Percentiles rank a stretch among this genome's conserved stretches.
These are phyloP conservation scores for Schlechtendalia chinensis DNA, from an alignment of 1,140 invertebrate genomes.

Conservation along the genomic window DNA sequence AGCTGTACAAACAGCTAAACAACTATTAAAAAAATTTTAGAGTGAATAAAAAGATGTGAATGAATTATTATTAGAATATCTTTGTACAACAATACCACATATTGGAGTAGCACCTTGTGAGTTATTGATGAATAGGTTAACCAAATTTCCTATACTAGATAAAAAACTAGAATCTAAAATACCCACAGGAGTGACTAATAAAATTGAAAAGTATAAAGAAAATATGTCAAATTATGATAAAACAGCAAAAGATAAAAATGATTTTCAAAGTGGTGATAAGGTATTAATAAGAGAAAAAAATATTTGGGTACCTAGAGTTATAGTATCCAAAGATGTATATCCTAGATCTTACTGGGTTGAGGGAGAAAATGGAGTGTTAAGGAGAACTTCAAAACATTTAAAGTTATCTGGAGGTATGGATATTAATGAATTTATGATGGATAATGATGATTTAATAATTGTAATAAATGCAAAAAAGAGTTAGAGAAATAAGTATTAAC, in stretches of 20 bases:
- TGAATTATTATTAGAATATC: slow-evolving; percentile 48
- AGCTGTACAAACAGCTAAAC: slow-evolving; percentile 50
- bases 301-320: too few species aligned
- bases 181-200: too few species aligned
- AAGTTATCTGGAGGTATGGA: too few species aligned
- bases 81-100: slow-evolving; percentile 38
- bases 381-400: neutral
- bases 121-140: neutral
- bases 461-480: too few species aligned
- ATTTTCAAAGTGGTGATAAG: too few species aligned
- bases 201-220: neutral
- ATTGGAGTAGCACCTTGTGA: slow-evolving; percentile 31
- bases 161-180: too few species aligned
- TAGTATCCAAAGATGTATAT: too few species aligned
- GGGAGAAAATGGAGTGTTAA: neutral
- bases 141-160: too few species aligned
- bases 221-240: slow-evolving; percentile 13
- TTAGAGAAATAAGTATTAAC: too few species aligned
- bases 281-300: too few species aligned
- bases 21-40: slow-evolving; percentile 35
- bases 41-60: slow-evolving; percentile 38
- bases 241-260: neutral
- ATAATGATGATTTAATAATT: too few species aligned
- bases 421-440: too few species aligned
- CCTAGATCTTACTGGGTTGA: neutral